Conservation (phyloP, 2,888 invertebrate genomes). For the Melolontha melolontha region DNA sequence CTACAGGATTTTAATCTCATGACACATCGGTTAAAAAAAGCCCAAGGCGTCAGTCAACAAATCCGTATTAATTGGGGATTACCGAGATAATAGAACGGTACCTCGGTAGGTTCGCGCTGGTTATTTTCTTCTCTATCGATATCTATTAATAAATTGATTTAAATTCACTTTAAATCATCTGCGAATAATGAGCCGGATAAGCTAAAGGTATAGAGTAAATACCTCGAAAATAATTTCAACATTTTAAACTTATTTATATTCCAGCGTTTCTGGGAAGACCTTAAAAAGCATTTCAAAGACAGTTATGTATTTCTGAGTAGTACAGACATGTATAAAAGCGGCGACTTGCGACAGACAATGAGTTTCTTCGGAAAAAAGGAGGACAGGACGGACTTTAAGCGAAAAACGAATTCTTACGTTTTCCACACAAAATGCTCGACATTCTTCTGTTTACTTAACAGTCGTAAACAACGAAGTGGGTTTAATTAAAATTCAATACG, state of each 20-base stretch:
- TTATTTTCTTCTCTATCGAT: not conserved
- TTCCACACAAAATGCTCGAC: conserved; percentile 14
- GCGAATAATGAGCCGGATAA: not conserved
- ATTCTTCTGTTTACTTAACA: conserved; percentile 8
- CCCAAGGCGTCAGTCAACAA: not conserved
- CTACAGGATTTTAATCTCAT: too few species aligned
- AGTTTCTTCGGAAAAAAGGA: conserved; percentile 19
- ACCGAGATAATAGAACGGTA: not conserved
- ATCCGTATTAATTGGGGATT: conserved; percentile 2
- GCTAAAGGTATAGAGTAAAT: not conserved
- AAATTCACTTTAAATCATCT: not conserved
- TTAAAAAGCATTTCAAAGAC: conserved; percentile 22
- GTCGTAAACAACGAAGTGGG: not conserved
- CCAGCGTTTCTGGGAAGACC: conserved; percentile 17
- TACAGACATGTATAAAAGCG: conserved; percentile 19
- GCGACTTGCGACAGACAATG: not conserved
- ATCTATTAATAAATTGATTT: not conserved
- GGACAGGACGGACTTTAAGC: not conserved
- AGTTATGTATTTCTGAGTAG: conserved; percentile 27
- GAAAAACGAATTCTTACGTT: conserved; percentile 25
- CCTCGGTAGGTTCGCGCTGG: not conserved
- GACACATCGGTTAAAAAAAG: too few species aligned
- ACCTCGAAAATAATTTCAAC: not conserved
- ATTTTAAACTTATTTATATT: conserved; percentile 7
- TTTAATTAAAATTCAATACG: conserved; percentile 17